These are phyloP conservation scores for Globia sparganii DNA, from an alignment of 2,888 invertebrate species.

Conservation along the genomic window DNA sequence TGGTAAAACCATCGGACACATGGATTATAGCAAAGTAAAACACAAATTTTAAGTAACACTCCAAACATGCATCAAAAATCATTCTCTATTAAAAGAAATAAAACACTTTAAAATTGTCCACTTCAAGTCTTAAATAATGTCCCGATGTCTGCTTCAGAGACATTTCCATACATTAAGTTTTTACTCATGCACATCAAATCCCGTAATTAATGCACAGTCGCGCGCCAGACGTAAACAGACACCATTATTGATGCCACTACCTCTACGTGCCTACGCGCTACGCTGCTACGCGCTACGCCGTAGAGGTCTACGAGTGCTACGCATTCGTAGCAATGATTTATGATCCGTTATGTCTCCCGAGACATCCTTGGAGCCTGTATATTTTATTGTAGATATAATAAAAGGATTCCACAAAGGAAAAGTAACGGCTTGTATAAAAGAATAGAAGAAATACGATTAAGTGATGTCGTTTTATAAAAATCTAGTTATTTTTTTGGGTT, in stretches of 20 bases:
- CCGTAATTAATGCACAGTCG: conserved; percentile 55
- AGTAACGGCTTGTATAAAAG: conserved; percentile 44
- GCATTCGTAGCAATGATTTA: conserved; percentile 61
- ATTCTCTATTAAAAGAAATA: not conserved
- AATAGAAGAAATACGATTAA: conserved; percentile 41
- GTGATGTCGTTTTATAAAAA: conserved; percentile 18
- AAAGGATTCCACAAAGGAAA: conserved; percentile 45
- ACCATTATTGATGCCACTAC: conserved; percentile 50
- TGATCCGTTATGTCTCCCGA: conserved; percentile 29
- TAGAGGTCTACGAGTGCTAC: conserved; percentile 54
- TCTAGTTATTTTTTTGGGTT: not conserved
- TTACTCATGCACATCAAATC: conserved; percentile 26
- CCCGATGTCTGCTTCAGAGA: not conserved
- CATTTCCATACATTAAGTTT: conserved; percentile 24
- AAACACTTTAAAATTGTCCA: conserved; percentile 3
- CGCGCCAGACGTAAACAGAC: conserved; percentile 43
- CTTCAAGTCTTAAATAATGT: not conserved
- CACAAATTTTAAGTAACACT: too few species aligned
- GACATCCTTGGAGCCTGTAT: conserved; percentile 51
- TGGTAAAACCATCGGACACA: not conserved
- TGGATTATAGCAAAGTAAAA: not conserved
- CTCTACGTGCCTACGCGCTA: conserved; percentile 55
- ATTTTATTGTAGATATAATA: conserved; percentile 56
- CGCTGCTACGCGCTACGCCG: conserved; percentile 57
- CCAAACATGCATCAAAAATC: not conserved